A percentile compares a stretch with the other conserved stretches of the same genome.
phyloP scores from a whole-genome alignment of 2,797 vertebrate species.

The Onychomys arenicola region DNA sequence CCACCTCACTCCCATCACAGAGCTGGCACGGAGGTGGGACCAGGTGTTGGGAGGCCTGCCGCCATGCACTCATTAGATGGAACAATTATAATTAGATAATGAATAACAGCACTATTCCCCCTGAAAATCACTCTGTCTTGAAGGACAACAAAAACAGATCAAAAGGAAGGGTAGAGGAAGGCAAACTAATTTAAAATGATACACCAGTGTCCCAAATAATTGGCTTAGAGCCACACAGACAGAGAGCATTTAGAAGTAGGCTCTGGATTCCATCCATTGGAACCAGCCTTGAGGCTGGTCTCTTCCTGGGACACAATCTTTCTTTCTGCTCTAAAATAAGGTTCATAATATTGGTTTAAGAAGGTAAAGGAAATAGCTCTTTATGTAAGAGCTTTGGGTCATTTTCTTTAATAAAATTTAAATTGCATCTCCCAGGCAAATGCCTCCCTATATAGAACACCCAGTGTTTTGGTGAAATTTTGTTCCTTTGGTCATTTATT shows the following conservation, averaged over 20 bases:
- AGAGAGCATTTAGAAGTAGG: not conserved
- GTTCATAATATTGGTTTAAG: not conserved
- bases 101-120: conserved; percentile 16
- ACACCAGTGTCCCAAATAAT: not conserved
- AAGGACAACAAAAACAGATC: conserved; percentile 64
- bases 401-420: conserved; percentile 34
- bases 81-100: conserved; percentile 57
- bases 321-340: conserved; percentile 24
- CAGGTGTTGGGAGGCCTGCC: not conserved
- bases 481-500: not conserved
- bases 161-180: not conserved
- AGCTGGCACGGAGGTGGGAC: not conserved
- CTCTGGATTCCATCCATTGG: not conserved
- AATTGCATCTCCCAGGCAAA: not conserved
- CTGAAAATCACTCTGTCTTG: conserved; percentile 58
- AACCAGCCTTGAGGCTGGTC: not conserved
- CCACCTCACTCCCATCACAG: not conserved
- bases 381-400: not conserved
- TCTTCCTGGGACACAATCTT: not conserved
- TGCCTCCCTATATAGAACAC: not conserved
- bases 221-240: not conserved
- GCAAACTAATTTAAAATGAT: conserved; percentile 21
- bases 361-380: not conserved
- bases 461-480: not conserved
- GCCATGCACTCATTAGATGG: not conserved